Percentiles rank a stretch among this genome's conserved stretches.
Evolutionary conservation across 2,797 vertebrate genomes (phyloP).

Genomic region (Tenualosa ilisha): DNA sequence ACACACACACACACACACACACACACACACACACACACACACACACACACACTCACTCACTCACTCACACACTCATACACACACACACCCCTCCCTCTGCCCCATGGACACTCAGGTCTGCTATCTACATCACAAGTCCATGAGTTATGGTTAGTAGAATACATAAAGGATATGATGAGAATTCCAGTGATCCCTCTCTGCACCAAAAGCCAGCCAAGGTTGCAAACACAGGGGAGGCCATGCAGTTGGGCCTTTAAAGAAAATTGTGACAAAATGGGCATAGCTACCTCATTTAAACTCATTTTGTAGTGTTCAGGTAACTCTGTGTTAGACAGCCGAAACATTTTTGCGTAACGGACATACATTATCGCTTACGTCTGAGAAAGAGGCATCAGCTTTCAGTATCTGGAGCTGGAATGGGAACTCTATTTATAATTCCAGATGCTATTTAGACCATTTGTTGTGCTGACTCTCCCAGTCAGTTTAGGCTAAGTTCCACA

Average conservation of each 20-base stretch:
- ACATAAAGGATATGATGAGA: conserved; percentile 61
- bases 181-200: conserved; percentile 65
- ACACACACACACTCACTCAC: too few relatives aligned
- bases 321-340: neutral
- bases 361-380: neutral
- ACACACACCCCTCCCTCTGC: conserved; percentile 21
- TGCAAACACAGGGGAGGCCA: conserved; percentile 6
- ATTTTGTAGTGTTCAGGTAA: neutral
- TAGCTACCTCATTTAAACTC: neutral
- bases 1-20: neutral
- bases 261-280: neutral
- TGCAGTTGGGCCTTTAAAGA: neutral
- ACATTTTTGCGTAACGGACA: neutral
- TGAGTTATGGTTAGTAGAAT: conserved; percentile 68
- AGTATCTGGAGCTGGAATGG: neutral
- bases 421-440: conserved; percentile 7
- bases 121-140: conserved; percentile 67
- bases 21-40: conserved; percentile 15
- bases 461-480: neutral
- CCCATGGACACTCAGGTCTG: conserved; percentile 58
- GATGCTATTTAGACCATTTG: neutral
- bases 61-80: conserved; percentile 19
- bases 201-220: neutral
- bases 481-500: neutral
- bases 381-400: neutral